phyloP scores from a whole-genome alignment of 1,140 invertebrate genomes.

The Rhyzopertha dominica region DNA sequence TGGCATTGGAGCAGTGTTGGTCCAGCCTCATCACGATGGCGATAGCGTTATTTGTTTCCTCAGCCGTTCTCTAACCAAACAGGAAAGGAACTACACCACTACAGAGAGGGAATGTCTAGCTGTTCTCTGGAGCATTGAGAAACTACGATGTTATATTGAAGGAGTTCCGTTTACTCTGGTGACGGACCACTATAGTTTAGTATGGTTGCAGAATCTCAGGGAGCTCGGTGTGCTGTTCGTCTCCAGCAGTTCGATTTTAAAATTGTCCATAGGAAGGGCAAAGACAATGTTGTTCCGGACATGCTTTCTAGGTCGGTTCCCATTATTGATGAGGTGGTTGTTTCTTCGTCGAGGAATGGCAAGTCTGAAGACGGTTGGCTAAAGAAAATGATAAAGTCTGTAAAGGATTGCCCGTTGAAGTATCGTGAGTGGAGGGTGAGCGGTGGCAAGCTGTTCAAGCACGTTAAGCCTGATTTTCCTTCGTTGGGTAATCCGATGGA shows the following conservation, averaged over 20 bases:
- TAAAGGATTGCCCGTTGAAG: slow-evolving; percentile 4
- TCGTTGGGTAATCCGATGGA: background rate
- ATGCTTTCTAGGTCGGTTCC: slow-evolving; percentile 17
- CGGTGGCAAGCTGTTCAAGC: slow-evolving; percentile 7
- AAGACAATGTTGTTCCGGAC: slow-evolving; percentile 31
- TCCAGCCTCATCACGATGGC: background rate
- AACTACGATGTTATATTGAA: slow-evolving; percentile 29
- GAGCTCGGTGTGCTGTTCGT: slow-evolving; percentile 21
- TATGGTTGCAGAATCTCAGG: slow-evolving; percentile 21
- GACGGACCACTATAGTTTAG: slow-evolving; percentile 27
- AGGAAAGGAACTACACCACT: slow-evolving; percentile 40
- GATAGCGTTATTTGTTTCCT: background rate
- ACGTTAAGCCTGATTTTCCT: background rate
- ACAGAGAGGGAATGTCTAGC: slow-evolving; percentile 47
- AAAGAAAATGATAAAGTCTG: slow-evolving; percentile 3
- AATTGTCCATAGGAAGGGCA: slow-evolving; percentile 41
- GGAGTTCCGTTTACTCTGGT: slow-evolving; percentile 24
- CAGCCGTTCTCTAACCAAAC: slow-evolving; percentile 30
- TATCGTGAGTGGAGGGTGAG: slow-evolving; percentile 8
- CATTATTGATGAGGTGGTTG: no score
- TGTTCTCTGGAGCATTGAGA: slow-evolving; percentile 38
- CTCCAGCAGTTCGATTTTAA: slow-evolving; percentile 39
- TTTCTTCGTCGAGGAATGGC: background rate
- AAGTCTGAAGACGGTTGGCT: slow-evolving; percentile 10
- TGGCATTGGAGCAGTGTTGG: slow-evolving; percentile 10